phyloP scores from a whole-genome alignment of 2,797 vertebrate genomes.

The Lutjanus campechanus region DNA sequence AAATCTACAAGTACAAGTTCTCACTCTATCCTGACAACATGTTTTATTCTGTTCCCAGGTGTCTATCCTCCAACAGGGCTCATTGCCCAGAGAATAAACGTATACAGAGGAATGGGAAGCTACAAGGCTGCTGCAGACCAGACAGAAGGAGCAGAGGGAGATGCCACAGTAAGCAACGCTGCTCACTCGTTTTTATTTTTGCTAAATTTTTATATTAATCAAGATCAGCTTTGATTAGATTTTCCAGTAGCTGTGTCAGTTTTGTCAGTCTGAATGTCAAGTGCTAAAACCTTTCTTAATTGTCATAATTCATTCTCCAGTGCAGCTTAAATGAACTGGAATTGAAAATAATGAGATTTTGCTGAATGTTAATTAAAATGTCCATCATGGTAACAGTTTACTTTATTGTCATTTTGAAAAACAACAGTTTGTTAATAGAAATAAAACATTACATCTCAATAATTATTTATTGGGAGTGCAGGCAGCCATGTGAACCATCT shows the following conservation, averaged over 20 bases:
- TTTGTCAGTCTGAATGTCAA: slow-evolving; percentile 20
- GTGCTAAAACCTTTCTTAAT: slow-evolving; percentile 3
- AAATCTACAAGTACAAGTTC: slow-evolving; percentile 17
- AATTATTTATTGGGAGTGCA: not conserved
- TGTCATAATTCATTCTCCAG: slow-evolving; percentile 20
- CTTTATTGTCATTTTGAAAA: not conserved
- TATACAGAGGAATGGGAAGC: slow-evolving; percentile 87
- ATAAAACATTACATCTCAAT: not conserved
- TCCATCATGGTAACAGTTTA: not conserved
- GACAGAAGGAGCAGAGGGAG: slow-evolving; percentile 67
- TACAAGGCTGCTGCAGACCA: slow-evolving; percentile 80
- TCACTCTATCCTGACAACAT: slow-evolving; percentile 37
- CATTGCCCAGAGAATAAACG: slow-evolving; percentile 93
- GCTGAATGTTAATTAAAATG: slow-evolving; percentile 8
- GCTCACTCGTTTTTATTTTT: not conserved
- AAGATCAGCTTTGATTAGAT: slow-evolving; percentile 15
- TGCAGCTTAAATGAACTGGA: slow-evolving; percentile 16
- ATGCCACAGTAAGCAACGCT: slow-evolving; percentile 86
- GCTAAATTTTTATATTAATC: slow-evolving; percentile 12
- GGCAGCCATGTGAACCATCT: not conserved
- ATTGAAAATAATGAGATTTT: not conserved
- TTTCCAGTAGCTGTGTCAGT: not conserved
- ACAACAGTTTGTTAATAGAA: not conserved
- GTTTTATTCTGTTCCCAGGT: slow-evolving; percentile 51
- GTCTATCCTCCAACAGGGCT: slow-evolving; percentile 85